These are phyloP conservation scores for Glareola pratincola DNA, from an alignment of 2,113 vertebrate species.

Conservation along the genomic window DNA sequence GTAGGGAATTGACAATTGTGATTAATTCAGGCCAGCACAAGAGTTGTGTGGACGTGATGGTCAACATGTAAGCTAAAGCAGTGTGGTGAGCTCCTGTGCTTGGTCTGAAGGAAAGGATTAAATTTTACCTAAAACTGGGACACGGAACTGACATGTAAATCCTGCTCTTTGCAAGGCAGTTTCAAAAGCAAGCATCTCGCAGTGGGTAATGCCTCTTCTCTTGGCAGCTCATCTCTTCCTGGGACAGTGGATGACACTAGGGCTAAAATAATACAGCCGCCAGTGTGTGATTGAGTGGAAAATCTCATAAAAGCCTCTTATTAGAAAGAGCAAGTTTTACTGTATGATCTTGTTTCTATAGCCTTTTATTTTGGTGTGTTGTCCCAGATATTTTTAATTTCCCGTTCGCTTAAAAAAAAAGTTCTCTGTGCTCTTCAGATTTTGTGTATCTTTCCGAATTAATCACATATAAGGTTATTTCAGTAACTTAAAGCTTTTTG, in stretches of 20 bases:
- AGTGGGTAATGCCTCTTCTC: background rate
- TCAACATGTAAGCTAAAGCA: background rate
- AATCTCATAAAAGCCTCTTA: background rate
- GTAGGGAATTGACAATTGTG: background rate
- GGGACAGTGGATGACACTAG: background rate
- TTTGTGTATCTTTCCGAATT: background rate
- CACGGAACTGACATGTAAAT: background rate
- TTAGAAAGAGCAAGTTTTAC: background rate
- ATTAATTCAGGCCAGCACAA: background rate
- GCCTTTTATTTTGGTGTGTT: background rate
- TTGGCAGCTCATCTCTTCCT: background rate
- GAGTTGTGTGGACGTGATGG: background rate
- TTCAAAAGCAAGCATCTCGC: background rate
- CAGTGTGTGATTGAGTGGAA: background rate
- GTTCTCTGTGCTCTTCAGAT: background rate
- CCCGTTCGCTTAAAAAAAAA: background rate
- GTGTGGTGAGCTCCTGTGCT: background rate
- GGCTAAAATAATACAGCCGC: background rate
- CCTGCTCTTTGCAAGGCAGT: background rate
- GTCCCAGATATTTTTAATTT: constrained; percentile 14
- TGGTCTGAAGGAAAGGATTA: background rate
- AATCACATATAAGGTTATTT: background rate
- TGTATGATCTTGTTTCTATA: background rate
- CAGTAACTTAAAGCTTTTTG: background rate
- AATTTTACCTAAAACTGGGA: background rate